A percentile compares a stretch with the other conserved stretches of the same genome.
These are phyloP conservation scores for Calidris pygmaea DNA, from an alignment of 2,113 vertebrate genomes.

Conservation along the genomic window DNA sequence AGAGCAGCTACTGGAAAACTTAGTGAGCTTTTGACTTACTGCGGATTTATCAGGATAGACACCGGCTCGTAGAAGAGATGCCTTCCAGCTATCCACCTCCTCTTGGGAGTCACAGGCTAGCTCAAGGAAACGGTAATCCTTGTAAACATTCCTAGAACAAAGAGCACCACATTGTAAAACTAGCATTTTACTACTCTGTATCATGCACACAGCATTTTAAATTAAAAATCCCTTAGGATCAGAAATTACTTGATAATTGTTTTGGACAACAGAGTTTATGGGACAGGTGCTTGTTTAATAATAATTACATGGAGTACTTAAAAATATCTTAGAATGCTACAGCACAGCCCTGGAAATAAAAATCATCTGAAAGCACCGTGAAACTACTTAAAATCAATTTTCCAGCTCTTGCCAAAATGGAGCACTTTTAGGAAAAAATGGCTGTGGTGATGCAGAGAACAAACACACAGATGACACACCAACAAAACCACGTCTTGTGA, in stretches of 20 bases:
- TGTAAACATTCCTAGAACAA: conserved; percentile 90
- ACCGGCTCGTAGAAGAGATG: conserved; percentile 89
- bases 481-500: not conserved
- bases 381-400: conserved; percentile 26
- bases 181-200: not conserved
- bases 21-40: conserved; percentile 74
- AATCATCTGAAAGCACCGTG: not conserved
- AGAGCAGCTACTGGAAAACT: conserved; percentile 33
- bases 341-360: conserved; percentile 17
- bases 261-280: not conserved
- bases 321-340: not conserved
- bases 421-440: not conserved
- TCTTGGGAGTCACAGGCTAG: conserved; percentile 89
- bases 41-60: conserved; percentile 89
- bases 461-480: not conserved
- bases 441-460: not conserved
- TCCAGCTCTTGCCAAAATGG: not conserved
- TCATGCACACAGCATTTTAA: not conserved
- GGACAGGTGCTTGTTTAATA: conserved; percentile 30
- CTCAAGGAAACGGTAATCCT: conserved; percentile 92
- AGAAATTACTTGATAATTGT: conserved; percentile 19
- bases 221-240: conserved; percentile 16
- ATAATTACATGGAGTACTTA: conserved; percentile 17
- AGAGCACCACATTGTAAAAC: conserved; percentile 58
- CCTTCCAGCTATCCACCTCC: conserved; percentile 94